A percentile compares a stretch with the other conserved stretches of the same genome.
These are phyloP conservation scores for Neoseiulus cucumeris DNA, from an alignment of 1,140 invertebrate species.

Conservation along the genomic window DNA sequence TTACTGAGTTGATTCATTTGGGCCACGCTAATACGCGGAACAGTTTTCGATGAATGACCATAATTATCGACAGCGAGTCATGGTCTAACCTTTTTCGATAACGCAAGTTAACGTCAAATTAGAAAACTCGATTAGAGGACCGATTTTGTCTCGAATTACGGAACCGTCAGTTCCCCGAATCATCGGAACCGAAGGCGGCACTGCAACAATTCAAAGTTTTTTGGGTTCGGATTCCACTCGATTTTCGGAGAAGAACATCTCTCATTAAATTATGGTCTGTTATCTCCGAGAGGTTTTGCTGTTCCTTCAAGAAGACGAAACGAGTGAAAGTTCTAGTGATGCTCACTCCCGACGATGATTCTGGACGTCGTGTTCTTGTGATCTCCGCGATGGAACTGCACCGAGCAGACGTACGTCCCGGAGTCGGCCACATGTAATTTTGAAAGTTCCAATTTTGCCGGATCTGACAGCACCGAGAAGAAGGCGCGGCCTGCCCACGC, in stretches of 20 bases:
- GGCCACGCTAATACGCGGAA: too few species aligned
- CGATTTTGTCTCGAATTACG: constrained; percentile 2
- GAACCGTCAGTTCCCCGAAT: neutral
- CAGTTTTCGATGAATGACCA: too few species aligned
- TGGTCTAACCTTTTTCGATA: neutral
- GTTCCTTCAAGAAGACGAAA: too few species aligned
- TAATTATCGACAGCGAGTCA: neutral
- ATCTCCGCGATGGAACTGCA: constrained; percentile 2
- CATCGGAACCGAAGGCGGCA: constrained; percentile 8
- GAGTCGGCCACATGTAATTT: neutral
- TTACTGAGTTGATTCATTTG: too few species aligned
- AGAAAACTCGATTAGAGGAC: neutral
- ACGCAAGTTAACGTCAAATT: neutral
- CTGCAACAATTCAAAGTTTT: neutral
- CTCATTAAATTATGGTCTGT: too few species aligned
- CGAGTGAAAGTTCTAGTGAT: neutral
- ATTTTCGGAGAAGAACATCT: too few species aligned
- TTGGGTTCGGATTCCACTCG: too few species aligned
- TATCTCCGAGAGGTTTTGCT: too few species aligned
- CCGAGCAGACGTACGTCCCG: constrained; percentile 1
- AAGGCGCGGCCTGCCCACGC: constrained; percentile 2
- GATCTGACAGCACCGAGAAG: constrained; percentile 6
- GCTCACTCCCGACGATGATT: neutral
- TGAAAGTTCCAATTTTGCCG: neutral
- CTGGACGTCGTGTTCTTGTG: constrained; percentile 6